Base-by-base conservation (phyloP, 2,797 vertebrate species). In the Pangasius mekongensis region DNA sequence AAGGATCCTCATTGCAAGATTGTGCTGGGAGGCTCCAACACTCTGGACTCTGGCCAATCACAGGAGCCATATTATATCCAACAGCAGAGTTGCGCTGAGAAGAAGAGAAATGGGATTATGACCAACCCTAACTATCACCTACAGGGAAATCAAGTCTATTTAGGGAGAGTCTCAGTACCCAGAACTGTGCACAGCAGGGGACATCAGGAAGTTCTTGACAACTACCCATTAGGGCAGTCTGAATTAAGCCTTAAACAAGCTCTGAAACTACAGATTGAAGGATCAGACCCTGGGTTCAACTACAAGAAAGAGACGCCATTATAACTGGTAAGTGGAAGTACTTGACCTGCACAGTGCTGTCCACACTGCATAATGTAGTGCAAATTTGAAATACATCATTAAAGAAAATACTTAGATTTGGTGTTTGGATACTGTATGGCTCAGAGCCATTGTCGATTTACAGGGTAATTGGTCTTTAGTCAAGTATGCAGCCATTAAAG, bases 301-400 rank as follows among this genome's bases (percentile, higher is more conserved):
- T 99, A 99, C 94, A 99, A 99, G 94, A 99, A 99, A 94, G 99
- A 99, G 94, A 99, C 98, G 0, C 99, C 99, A 0, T 96, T 99
- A 91, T 99, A 98, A 97, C 94, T 95, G 97, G 97, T 98, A 97
- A 96, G 92, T 69, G 33, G 16, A 22, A 14, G 27, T 3, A 49
- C 58, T 76, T 86, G 47, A 88, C 73, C 43, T 73, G 36, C 56
- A 43, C 33, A 3, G 54, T 27, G 20, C 52, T 22, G 3, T 58
- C 52, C 47, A n/a, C 1, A 52, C 27, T 52, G 43, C 20, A 39
- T 7, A 58, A 58, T 24, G 54, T 39, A 36, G 30, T 58, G 54
- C 9, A 62, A 60, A 39, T 60, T 24, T 60, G 20, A 64, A 83
- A 27, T 58, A 64, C 22, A n/a, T 81, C 22, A 80, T 58, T 39